Evolutionary conservation across 1,140 invertebrate species (phyloP), one percentile per base, ranked within the genome.

Genomic region (Sitophilus oryzae): DNA sequence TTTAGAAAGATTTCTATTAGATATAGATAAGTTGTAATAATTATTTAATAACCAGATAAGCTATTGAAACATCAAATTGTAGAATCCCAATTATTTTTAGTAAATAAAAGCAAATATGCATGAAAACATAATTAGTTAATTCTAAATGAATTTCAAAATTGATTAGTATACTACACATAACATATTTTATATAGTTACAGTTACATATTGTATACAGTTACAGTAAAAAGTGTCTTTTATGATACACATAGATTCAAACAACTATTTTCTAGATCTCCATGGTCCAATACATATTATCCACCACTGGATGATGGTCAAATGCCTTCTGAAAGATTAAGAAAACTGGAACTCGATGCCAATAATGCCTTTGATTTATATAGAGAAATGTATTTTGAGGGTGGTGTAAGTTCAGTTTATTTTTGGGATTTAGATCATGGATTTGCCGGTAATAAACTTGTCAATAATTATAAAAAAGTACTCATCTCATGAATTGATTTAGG

Each of bases 301-400:
- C 91, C 94, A 0, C 72, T 99, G 44, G 95, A 98, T 74, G 96
- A 99, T 81, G 96, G 95, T 3, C 93, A 95, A 11, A 90, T 98
- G 88, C 97, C 97, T 20, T 97, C 96, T 15, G 96, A 99, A 66
- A 83, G 87, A 65, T 78, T 99, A 61, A 80, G 97, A 57, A 93
- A 94, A 74, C 74, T 99, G 59, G 97, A 99, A 78, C 84, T 99
- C 42, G 95, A 99, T 71, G 96, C 96, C 0, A 99, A 99, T 77
- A 82, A 89, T 71, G 96, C 96, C 9, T 99, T 99, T 74, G 95
- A 99, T 74, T 91, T 96, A 69, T 99, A 98, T 71, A 84, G 95
- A 73, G 96, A 99, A 75, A 94, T 99, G 86, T 98, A 99, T 76
- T 99, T 97, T 74, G 97, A 99, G 76, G 97, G 97, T 49, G 96